Percentiles rank a stretch among this genome's conserved stretches.
phyloP scores from a whole-genome alignment of 2,888 invertebrate genomes.

The Cacoxenus indagator region DNA sequence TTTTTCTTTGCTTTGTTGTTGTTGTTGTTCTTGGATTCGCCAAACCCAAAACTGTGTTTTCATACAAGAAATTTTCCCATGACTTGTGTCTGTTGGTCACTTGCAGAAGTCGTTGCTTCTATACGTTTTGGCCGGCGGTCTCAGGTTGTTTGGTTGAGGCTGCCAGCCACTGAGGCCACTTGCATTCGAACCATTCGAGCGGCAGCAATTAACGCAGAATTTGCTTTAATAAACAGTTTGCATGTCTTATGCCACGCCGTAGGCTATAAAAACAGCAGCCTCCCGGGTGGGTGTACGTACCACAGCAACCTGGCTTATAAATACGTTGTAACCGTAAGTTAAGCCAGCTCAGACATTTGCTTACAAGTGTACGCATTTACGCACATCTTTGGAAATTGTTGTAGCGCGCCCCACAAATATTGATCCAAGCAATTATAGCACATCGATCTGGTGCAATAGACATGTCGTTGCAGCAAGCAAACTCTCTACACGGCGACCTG shows the following conservation, averaged over 20 bases:
- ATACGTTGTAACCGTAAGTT: neutral
- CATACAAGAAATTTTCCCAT: conserved; percentile 59
- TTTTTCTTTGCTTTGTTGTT: conserved; percentile 16
- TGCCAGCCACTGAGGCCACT: conserved; percentile 28
- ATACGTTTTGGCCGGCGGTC: conserved; percentile 53
- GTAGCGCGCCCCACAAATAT: conserved; percentile 17
- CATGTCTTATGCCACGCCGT: too few species aligned
- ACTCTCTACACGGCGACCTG: too few species aligned
- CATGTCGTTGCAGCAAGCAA: too few species aligned
- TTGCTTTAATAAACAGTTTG: conserved; percentile 31
- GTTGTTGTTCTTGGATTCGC: conserved; percentile 34
- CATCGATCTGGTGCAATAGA: neutral
- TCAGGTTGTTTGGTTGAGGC: conserved; percentile 57
- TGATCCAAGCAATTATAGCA: conserved; percentile 7
- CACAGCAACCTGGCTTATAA: neutral
- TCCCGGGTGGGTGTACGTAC: neutral
- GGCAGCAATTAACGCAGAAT: conserved; percentile 59
- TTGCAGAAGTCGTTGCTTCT: conserved; percentile 33
- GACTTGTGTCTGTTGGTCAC: conserved; percentile 46
- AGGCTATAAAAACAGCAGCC: too few species aligned
- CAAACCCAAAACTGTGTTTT: conserved; percentile 63
- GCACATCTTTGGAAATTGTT: neutral
- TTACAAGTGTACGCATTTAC: neutral
- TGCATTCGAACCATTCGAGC: conserved; percentile 15
- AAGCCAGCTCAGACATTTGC: neutral